Conservation (phyloP, 2,797 vertebrate genomes). For the Euthynnus affinis region DNA sequence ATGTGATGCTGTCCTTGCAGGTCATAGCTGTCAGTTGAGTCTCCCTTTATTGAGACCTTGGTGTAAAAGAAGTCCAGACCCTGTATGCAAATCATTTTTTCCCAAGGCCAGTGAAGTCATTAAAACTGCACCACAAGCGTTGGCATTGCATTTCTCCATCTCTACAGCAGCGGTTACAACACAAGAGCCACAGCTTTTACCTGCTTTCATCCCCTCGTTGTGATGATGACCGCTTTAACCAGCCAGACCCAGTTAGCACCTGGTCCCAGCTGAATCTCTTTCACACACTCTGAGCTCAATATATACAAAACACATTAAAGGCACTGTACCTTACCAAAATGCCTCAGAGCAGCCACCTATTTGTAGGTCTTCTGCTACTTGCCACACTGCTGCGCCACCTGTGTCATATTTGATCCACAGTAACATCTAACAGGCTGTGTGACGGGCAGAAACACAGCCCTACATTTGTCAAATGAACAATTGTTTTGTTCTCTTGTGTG, state of each 20-base stretch:
- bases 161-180: constrained; percentile 14
- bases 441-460: constrained; percentile 22
- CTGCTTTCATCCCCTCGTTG: constrained; percentile 46
- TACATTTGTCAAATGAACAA: constrained; percentile 15
- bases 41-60: neutral
- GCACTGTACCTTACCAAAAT: constrained; percentile 42
- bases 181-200: constrained; percentile 55
- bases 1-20: too few species aligned
- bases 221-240: constrained; percentile 62
- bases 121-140: constrained; percentile 12
- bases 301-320: constrained; percentile 27
- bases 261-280: constrained; percentile 58
- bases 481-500: constrained; percentile 58
- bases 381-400: constrained; percentile 69
- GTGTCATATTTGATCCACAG: constrained; percentile 71
- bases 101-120: neutral
- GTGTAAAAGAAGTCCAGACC: neutral
- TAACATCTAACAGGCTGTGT: constrained; percentile 53
- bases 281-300: constrained; percentile 33
- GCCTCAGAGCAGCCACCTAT: constrained; percentile 35
- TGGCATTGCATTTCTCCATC: constrained; percentile 13
- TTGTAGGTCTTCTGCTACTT: constrained; percentile 49
- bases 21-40: too few species aligned
- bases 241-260: constrained; percentile 68
- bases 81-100: constrained; percentile 3